Conservation (phyloP, 2,113 vertebrate species). For the Gopherus flavomarginatus region DNA sequence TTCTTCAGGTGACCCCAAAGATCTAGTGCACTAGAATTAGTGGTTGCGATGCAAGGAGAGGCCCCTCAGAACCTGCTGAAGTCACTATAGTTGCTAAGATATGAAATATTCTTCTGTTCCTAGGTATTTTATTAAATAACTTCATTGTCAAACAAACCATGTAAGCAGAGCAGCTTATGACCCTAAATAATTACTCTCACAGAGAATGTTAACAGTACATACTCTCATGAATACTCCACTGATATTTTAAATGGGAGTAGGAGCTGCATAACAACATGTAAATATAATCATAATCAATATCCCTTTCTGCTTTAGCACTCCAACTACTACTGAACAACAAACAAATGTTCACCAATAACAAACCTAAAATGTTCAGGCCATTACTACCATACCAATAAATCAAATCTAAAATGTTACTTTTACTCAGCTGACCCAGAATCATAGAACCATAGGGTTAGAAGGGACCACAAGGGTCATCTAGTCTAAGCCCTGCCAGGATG, state of each 20-base stretch:
- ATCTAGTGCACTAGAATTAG: background rate
- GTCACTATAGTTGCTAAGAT: rapidly evolving
- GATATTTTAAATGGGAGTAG: background rate
- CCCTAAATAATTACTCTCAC: background rate
- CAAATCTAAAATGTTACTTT: background rate
- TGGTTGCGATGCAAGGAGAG: background rate
- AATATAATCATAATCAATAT: background rate
- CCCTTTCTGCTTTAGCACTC: background rate
- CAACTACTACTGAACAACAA: background rate
- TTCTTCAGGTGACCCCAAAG: background rate
- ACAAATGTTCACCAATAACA: background rate
- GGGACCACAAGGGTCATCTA: too few relatives aligned
- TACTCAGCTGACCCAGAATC: background rate
- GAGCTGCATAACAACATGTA: background rate
- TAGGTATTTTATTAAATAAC: background rate
- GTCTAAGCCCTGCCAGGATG: too few relatives aligned
- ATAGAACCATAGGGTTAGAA: too few relatives aligned
- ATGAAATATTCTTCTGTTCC: background rate
- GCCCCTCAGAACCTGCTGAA: background rate
- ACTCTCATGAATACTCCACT: background rate
- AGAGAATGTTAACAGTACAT: background rate
- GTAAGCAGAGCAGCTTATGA: background rate
- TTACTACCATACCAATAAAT: background rate
- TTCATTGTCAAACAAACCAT: background rate
- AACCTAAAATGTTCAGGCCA: background rate